Evolutionary conservation across 2,888 invertebrate species (phyloP), one percentile per base, ranked within the genome.

Genomic region (Stratiomys singularior): DNA sequence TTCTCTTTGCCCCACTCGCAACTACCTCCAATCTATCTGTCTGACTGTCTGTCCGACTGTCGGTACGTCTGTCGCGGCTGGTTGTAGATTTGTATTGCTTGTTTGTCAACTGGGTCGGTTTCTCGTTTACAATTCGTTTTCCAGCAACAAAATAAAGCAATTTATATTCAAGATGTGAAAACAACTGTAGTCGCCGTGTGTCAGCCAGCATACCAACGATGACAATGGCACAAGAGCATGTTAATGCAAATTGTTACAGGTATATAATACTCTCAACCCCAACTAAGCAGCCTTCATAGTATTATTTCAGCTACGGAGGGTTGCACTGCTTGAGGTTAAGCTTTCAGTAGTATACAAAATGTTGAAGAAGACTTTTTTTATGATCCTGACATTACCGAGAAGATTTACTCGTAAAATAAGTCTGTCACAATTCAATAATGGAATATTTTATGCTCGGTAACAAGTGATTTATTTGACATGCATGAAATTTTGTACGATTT

Each of bases 111-210:
- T 85, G 86, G 86, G 85, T 85, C 84, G 85, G 85, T 82, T 84
- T 78, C 79, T 80, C 80, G 80, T 67, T 23, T 66, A 58, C 56
- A 66, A 67, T 56, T 37, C 28, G 56, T 77, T 56, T 77, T 18
- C 30, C 28, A 27, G 63, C 67, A 86, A 86, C 84, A 83, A 83
- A 83, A 82, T 82, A 82, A 86, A 86, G 86, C 84, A 86, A 86
- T 86, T 86, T 86, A 85, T 86, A 86, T 86, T 86, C 85, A 85
- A 85, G 85, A 85, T 85, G 85, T 85, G 85, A 85, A 85, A 82
- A 83, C 83, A 83, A 83, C 80, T 80, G 79, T 80, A 80, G 78
- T 78, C 80, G 78, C 80, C 77, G 78, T 78, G 77, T 79, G 79
- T 77, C 67, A 78, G 71, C 60, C 60, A 72, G 64, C 60, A 64